phyloP scores from a whole-genome alignment of 2,888 invertebrate genomes.

The Mimas tiliae region DNA sequence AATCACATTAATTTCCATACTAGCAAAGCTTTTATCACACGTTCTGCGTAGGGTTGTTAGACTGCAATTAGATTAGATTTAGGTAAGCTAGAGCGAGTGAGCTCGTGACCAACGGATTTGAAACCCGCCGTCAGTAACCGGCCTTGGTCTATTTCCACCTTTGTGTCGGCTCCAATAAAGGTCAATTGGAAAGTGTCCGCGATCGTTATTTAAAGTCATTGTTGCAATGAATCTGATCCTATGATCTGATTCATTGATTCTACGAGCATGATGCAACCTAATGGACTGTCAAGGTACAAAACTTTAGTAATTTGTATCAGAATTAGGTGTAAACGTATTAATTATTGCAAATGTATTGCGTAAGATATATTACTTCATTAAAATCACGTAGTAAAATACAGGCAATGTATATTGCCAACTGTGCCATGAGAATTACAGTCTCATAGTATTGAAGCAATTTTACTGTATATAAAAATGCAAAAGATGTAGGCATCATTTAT shows the following conservation, averaged over 20 bases:
- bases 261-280: conserved; percentile 40
- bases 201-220: conserved; percentile 44
- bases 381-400: conserved; percentile 1
- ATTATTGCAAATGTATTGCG: conserved; percentile 20
- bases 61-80: conserved; percentile 58
- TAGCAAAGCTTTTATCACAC: conserved; percentile 43
- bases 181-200: conserved; percentile 73
- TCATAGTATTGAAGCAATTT: neutral
- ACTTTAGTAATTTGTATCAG: conserved; percentile 18
- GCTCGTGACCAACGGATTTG: conserved; percentile 79
- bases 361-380: conserved; percentile 1
- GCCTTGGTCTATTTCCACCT: conserved; percentile 79
- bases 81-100: conserved; percentile 51
- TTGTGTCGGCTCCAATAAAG: conserved; percentile 68
- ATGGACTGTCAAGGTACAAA: conserved; percentile 40
- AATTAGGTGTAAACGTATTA: conserved; percentile 27
- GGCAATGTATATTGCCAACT: neutral
- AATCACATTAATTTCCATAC: conserved; percentile 35
- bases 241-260: conserved; percentile 39
- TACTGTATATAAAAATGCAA: neutral
- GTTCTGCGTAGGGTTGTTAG: conserved; percentile 48
- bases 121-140: conserved; percentile 71
- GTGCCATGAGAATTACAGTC: neutral
- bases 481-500: conserved; percentile 7
- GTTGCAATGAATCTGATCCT: conserved; percentile 35